Evolutionary conservation across 1,140 invertebrate species (phyloP), one percentile per base, ranked within the genome.

Genomic region (Spodoptera litura): DNA sequence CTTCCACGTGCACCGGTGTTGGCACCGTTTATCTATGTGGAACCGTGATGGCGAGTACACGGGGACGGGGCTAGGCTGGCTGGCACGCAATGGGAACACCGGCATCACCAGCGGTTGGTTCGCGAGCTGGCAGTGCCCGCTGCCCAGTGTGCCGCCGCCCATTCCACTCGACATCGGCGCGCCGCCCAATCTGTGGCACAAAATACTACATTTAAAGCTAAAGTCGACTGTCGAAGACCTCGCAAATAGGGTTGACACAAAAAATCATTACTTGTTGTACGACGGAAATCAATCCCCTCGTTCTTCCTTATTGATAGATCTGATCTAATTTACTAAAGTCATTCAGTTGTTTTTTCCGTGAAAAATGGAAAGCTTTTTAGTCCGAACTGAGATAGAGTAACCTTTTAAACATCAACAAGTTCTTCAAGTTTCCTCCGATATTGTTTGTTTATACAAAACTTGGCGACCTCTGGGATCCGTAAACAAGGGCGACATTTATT

Each of bases 1-100:
- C 95, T 98, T 98, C 98, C 98, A 99, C 87, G 98, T 98, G 96
- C 98, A 99, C 80, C 97, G 96, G 89, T 98, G 97, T 88, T 98
- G 97, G 94, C 98, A 98, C 79, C 98, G 96, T 94, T 99, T 98
- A 95, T 98, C 97, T 95, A 99, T 98, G 95, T 98, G 97, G 95
- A 99, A 98, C 89, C 98, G 97, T 81, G 98, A 98, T 88, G 97
- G 97, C 81, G 97, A 98, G 95, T 98, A 97, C 87, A 97, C 96
- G 64, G 97, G 96, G 83, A 96, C 96, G 70, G 96, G 96, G 81
- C 96, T 96, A 77, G 96, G 96, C 87, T 96, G 96, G 86, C 96
- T 95, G 88, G 96, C 95, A 83, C 97, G 95, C 82, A 97, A 95
- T 6, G 97, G 97, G 94, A 97, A 97, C 83, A 96, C 97, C 55